Evolutionary conservation across 2,888 invertebrate species (phyloP).

Genomic region (Villa cingulata): DNA sequence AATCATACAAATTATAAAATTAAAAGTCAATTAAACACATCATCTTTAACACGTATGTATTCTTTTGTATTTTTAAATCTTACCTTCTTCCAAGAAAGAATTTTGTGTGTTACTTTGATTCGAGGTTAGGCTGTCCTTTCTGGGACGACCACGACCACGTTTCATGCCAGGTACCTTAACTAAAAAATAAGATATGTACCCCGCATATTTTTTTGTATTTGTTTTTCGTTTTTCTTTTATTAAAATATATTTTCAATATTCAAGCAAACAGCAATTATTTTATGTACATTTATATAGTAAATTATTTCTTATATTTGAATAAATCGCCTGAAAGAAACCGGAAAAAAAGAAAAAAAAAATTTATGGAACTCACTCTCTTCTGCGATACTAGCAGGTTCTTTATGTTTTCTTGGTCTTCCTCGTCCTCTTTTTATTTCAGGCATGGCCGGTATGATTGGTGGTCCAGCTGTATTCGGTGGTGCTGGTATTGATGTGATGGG

Average conservation of each 20-base stretch:
- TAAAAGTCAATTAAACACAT: constrained; percentile 9
- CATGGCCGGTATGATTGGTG: constrained; percentile 19
- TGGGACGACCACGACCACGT: constrained; percentile 44
- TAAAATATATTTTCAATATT: no score
- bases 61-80: constrained; percentile 23
- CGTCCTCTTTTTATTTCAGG: constrained; percentile 35
- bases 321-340: no score
- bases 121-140: constrained; percentile 41
- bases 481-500: constrained; percentile 9
- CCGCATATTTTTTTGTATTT: constrained; percentile 3
- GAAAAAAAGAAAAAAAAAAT: no score
- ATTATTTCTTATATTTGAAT: no score
- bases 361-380: constrained; percentile 27
- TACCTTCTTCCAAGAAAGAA: constrained; percentile 62
- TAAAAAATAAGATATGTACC: constrained; percentile 24
- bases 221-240: no score
- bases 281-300: no score
- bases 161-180: constrained; percentile 40
- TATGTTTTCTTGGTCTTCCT: constrained; percentile 34
- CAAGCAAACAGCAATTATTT: no score
- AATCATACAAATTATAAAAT: constrained; percentile 4
- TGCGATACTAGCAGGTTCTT: constrained; percentile 22
- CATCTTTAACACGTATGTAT: constrained; percentile 8
- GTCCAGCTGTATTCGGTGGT: constrained; percentile 6
- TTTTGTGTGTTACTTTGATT: constrained; percentile 43